Evolutionary conservation across 2,888 invertebrate genomes (phyloP).

Genomic region (Drosophila anceps): DNA sequence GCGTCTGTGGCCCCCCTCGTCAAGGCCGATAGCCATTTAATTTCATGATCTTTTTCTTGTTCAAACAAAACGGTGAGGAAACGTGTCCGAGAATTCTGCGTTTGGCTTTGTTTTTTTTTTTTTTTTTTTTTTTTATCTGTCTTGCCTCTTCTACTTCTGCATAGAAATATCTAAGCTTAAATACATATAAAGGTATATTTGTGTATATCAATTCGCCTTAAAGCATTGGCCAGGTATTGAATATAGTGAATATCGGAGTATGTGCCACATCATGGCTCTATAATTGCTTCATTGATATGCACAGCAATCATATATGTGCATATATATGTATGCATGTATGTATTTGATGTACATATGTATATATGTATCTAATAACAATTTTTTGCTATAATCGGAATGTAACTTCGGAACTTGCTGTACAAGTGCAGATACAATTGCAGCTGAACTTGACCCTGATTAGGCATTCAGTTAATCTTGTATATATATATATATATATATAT

Average conservation of each 20-base stretch:
- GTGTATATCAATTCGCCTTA: conserved; percentile 14
- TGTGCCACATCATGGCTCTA: conserved; percentile 45
- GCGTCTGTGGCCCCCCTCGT: conserved; percentile 56
- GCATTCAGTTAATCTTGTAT: not conserved
- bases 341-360: not conserved
- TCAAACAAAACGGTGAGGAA: conserved; percentile 56
- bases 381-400: conserved; percentile 5
- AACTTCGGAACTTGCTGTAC: not conserved
- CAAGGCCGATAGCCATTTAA: conserved; percentile 72
- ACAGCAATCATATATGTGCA: conserved; percentile 16
- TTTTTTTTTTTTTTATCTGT: conserved; percentile 1
- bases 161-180: conserved; percentile 41
- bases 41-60: conserved; percentile 76
- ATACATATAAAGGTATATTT: conserved; percentile 14
- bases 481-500: not conserved
- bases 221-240: conserved; percentile 16
- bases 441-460: conserved; percentile 27
- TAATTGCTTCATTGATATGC: conserved; percentile 71
- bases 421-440: conserved; percentile 30
- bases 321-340: conserved; percentile 1
- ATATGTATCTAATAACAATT: conserved; percentile 5
- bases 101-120: conserved; percentile 44
- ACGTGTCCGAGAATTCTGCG: conserved; percentile 69
- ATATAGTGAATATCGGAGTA: conserved; percentile 33
- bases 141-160: conserved; percentile 35